Percentiles rank a stretch among this genome's conserved stretches.
Evolutionary conservation across 1,140 invertebrate genomes (phyloP).

Genomic region (Pachyrhynchus sulphureomaculatus): DNA sequence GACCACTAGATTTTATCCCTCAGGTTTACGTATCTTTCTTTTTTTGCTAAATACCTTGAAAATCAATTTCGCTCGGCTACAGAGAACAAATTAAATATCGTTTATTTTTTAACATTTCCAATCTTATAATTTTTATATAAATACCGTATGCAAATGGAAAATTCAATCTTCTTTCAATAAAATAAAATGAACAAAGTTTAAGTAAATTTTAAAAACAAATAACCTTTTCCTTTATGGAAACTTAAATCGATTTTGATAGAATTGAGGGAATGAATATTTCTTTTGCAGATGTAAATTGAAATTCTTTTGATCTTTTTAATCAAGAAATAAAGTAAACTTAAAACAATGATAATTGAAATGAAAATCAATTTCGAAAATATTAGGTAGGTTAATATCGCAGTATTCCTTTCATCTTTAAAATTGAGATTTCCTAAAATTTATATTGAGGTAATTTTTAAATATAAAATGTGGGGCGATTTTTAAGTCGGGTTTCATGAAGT

Average conservation of each 20-base stretch:
- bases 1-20: too few relatives aligned
- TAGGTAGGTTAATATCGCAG: too few relatives aligned
- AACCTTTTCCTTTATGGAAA: constrained; percentile 25
- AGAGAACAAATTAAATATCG: too few relatives aligned
- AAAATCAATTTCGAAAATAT: neutral
- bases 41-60: too few relatives aligned
- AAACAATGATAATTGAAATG: constrained; percentile 24
- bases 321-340: constrained; percentile 15
- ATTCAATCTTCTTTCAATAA: neutral
- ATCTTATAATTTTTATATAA: too few relatives aligned
- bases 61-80: too few relatives aligned
- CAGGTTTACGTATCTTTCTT: too few relatives aligned
- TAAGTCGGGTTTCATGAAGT: too few relatives aligned
- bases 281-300: constrained; percentile 30
- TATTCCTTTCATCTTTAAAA: too few relatives aligned
- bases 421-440: neutral
- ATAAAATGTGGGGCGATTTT: too few relatives aligned
- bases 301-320: constrained; percentile 30
- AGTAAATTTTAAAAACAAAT: constrained; percentile 34
- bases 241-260: constrained; percentile 13
- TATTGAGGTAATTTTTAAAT: neutral
- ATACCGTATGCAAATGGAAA: too few relatives aligned
- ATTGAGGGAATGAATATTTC: constrained; percentile 31
- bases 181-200: constrained; percentile 7
- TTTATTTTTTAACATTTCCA: too few relatives aligned